These are phyloP conservation scores for Phenganax stokvisi DNA, from an alignment of 92 coral and sea anemone genomes.

Conservation along the genomic window DNA sequence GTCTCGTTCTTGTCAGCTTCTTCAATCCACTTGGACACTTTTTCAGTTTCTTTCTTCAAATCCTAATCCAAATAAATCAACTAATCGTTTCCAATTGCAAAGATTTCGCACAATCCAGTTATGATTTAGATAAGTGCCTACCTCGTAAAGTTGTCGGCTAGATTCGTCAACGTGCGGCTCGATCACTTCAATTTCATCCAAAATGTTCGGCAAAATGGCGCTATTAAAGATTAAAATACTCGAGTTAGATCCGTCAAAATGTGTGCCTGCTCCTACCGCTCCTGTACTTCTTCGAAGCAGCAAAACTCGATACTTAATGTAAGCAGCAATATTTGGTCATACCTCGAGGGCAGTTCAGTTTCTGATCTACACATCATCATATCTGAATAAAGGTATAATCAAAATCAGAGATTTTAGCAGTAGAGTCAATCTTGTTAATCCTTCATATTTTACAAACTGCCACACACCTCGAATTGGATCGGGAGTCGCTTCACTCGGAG, in stretches of 20 bases:
- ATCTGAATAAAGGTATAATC: background rate
- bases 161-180: conserved; percentile 72
- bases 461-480: conserved; percentile 64
- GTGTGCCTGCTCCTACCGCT: too few species aligned
- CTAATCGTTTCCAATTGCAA: background rate
- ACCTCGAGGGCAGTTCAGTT: background rate
- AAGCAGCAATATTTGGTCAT: background rate
- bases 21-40: conserved; percentile 58
- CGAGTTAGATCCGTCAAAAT: background rate
- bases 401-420: background rate
- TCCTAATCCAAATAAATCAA: conserved; percentile 41
- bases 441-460: background rate
- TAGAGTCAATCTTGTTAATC: too few species aligned
- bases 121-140: conserved; percentile 1
- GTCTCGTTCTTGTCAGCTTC: conserved; percentile 64
- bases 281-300: background rate
- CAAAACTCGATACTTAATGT: background rate
- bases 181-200: conserved; percentile 82
- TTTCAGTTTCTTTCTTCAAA: conserved; percentile 62
- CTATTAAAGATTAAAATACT: background rate
- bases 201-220: conserved; percentile 15
- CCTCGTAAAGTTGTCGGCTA: conserved; percentile 66
- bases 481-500: conserved; percentile 74
- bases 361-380: conserved; percentile 5
- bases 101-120: background rate